phyloP scores from a whole-genome alignment of 2,113 vertebrate genomes.

The Ibidorhyncha struthersii region DNA sequence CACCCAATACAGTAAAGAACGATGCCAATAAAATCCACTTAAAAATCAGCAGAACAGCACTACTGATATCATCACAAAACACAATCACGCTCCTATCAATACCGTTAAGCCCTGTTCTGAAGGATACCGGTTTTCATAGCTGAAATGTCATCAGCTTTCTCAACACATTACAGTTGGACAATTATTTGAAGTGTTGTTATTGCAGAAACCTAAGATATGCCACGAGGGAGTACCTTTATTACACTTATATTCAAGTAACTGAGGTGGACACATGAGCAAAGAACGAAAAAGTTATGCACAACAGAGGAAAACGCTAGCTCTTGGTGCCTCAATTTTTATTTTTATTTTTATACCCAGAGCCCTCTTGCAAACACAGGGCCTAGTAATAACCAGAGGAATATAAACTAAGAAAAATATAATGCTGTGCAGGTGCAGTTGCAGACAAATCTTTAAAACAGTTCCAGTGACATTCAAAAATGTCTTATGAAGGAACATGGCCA shows the following conservation, averaged over 20 bases:
- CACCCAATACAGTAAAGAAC: neutral
- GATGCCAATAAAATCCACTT: neutral
- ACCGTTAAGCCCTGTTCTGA: neutral
- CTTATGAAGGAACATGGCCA: neutral
- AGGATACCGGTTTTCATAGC: neutral
- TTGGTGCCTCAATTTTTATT: neutral
- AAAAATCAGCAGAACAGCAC: neutral
- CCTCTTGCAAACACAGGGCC: neutral
- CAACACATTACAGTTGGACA: neutral
- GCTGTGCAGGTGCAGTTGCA: neutral
- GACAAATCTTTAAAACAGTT: neutral
- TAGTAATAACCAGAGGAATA: neutral
- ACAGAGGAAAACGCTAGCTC: neutral
- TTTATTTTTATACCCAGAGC: neutral
- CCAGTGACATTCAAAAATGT: neutral
- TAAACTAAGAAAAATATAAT: neutral
- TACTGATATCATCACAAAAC: neutral
- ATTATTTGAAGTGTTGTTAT: neutral
- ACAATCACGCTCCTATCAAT: neutral
- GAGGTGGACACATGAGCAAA: neutral
- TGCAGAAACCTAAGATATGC: neutral
- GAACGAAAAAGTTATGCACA: neutral
- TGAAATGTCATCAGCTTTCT: neutral
- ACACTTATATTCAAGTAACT: neutral
- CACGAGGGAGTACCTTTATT: neutral